phyloP scores from a whole-genome alignment of 2,888 invertebrate genomes.

The Ichneumoninae sp. region DNA sequence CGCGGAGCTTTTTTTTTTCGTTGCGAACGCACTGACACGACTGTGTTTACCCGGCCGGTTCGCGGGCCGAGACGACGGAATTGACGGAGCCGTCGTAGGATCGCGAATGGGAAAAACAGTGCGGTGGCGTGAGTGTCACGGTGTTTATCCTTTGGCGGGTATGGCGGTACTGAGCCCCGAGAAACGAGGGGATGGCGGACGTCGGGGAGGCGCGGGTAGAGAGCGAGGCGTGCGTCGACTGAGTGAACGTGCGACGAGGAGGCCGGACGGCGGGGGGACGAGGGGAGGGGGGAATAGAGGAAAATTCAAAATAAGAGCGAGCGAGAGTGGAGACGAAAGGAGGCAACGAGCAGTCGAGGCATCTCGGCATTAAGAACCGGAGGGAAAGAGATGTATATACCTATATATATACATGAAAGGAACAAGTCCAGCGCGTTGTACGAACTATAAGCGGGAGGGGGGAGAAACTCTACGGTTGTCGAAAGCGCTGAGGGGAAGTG shows the following conservation, averaged over 20 bases:
- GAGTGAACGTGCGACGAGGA: constrained; percentile 80
- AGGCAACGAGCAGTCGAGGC: constrained; percentile 5
- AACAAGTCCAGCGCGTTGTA: constrained; percentile 45
- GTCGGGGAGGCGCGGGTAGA: constrained; percentile 68
- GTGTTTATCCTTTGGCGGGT: constrained; percentile 83
- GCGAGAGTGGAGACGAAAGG: constrained; percentile 66
- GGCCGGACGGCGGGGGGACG: constrained; percentile 49
- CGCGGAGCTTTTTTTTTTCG: no score
- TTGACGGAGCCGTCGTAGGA: constrained; percentile 17
- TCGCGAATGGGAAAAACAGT: constrained; percentile 29
- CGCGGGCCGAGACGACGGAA: constrained; percentile 22
- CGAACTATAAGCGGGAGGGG: constrained; percentile 27
- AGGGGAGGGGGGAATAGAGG: constrained; percentile 44
- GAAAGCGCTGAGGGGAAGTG: constrained; percentile 56
- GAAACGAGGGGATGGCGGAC: constrained; percentile 69
- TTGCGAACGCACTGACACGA: constrained; percentile 13
- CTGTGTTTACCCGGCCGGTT: constrained; percentile 2
- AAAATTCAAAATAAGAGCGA: constrained; percentile 70
- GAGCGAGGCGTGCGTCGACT: constrained; percentile 64
- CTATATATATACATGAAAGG: constrained; percentile 1
- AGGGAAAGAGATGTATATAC: constrained; percentile 27
- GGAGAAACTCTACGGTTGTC: constrained; percentile 50
- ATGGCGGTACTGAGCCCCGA: constrained; percentile 82
- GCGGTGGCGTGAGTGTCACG: constrained; percentile 72
- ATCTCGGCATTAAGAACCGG: constrained; percentile 26